Evolutionary conservation across 2,888 invertebrate genomes (phyloP).

Genomic region (Nowickia ferox): DNA sequence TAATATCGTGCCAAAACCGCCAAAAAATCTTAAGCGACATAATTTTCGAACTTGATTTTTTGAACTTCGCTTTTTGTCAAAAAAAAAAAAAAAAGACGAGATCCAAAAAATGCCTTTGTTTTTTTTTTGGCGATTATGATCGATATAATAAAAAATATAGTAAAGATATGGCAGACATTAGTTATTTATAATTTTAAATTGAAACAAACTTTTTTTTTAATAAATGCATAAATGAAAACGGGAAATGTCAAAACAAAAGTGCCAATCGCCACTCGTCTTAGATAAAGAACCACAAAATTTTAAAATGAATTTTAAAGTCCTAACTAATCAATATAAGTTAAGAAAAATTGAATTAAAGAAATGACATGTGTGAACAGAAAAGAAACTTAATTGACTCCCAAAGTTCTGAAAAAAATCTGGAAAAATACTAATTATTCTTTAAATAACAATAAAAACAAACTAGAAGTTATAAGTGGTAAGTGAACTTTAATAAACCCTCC

Average conservation of each 20-base stretch:
- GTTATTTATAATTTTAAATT: no score
- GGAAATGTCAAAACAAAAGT: not conserved
- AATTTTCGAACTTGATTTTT: no score
- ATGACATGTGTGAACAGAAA: not conserved
- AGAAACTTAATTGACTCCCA: not conserved
- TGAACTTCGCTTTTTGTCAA: no score
- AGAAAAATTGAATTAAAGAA: not conserved
- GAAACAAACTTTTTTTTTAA: not conserved
- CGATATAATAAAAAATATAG: no score
- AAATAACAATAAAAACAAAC: slow-evolving; percentile 44
- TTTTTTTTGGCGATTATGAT: no score
- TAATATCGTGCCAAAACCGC: no score
- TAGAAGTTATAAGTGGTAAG: slow-evolving; percentile 63
- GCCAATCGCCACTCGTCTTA: not conserved
- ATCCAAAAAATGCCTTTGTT: no score
- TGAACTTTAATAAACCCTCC: slow-evolving; percentile 31
- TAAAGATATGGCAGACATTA: no score
- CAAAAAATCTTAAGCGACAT: no score
- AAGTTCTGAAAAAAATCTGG: slow-evolving; percentile 24
- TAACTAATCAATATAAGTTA: not conserved
- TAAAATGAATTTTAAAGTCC: not conserved
- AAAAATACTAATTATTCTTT: slow-evolving; percentile 15
- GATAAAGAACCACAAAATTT: not conserved
- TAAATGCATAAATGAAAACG: not conserved
- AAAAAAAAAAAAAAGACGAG: no score